These are phyloP conservation scores for Rhinella marina DNA, from an alignment of 2,797 vertebrate genomes.

Conservation along the genomic window DNA sequence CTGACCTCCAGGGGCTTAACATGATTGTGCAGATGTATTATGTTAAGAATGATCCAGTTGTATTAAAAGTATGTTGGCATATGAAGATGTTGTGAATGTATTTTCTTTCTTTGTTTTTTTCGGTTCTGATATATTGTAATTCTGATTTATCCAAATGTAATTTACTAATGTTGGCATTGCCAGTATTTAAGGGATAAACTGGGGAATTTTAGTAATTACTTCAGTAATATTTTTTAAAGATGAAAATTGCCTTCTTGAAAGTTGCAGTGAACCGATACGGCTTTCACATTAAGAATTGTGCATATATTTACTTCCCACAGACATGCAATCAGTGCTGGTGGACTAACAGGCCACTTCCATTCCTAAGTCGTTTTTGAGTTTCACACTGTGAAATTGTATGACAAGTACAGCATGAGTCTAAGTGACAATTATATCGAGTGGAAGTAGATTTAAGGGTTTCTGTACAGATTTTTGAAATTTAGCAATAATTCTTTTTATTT, in stretches of 20 bases:
- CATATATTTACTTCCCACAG: constrained; percentile 22
- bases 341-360: neutral
- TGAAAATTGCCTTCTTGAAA: neutral
- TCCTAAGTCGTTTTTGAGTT: too few species aligned
- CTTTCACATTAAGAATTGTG: neutral
- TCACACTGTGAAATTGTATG: too few species aligned
- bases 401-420: too few species aligned
- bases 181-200: neutral
- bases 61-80: neutral
- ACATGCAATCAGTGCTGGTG: neutral
- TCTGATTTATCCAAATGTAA: neutral
- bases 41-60: neutral
- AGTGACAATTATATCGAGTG: too few species aligned
- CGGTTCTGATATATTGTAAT: neutral
- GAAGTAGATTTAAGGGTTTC: too few species aligned
- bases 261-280: neutral
- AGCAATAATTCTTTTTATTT: too few species aligned
- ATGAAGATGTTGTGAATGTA: neutral
- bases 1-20: neutral
- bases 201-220: neutral
- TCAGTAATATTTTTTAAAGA: neutral
- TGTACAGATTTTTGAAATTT: too few species aligned
- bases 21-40: neutral
- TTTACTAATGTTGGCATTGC: neutral
- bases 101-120: neutral